These are phyloP conservation scores for Hippocampus abdominalis DNA, from an alignment of 2,113 vertebrate species.

Conservation along the genomic window DNA sequence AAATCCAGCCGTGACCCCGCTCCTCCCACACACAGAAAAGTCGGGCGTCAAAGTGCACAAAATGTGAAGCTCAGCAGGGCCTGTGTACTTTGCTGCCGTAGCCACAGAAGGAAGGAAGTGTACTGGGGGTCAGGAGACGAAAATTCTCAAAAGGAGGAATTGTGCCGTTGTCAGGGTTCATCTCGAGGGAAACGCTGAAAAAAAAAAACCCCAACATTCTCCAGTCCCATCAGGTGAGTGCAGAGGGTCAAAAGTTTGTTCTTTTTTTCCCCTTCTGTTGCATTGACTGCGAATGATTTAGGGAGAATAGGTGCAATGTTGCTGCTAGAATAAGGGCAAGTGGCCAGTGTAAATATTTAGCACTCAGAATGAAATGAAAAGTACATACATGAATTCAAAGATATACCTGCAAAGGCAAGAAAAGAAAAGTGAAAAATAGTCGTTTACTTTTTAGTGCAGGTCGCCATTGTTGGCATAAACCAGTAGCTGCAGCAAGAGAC, in stretches of 20 bases:
- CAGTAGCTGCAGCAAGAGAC: not conserved
- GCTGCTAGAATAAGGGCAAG: not conserved
- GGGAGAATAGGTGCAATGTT: not conserved
- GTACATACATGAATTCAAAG: not conserved
- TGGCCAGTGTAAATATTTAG: not conserved
- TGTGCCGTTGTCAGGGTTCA: not conserved
- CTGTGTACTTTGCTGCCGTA: not conserved
- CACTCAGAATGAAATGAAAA: not conserved
- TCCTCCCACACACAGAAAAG: not conserved
- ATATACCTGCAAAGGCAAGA: not conserved
- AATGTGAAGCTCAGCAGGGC: not conserved
- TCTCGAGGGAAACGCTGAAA: not conserved
- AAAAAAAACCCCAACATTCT: not conserved
- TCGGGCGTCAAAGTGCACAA: not conserved
- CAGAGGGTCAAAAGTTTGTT: not conserved
- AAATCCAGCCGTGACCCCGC: not conserved
- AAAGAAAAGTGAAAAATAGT: not conserved
- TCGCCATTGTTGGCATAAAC: not conserved
- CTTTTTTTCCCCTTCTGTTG: not conserved
- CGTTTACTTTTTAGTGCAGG: not conserved
- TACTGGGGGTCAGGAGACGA: not conserved
- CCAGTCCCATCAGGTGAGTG: not conserved
- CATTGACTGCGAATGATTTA: not conserved
- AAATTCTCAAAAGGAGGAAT: not conserved
- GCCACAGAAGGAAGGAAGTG: slow-evolving; percentile 18